These are phyloP conservation scores for Erethizon dorsatum DNA, from an alignment of 2,797 vertebrate species.

Conservation along the genomic window DNA sequence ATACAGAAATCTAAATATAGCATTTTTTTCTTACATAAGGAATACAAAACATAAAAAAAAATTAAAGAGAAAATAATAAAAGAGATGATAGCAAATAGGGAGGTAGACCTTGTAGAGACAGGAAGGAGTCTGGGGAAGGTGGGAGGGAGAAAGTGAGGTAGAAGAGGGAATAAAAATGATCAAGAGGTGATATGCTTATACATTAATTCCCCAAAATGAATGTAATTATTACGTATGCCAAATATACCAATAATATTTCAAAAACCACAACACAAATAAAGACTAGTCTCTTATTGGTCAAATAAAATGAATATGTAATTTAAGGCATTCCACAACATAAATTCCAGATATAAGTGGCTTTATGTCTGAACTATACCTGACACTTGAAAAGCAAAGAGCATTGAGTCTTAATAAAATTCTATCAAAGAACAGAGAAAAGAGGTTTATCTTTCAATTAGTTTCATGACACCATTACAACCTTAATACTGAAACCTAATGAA, in stretches of 20 bases:
- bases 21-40: background rate
- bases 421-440: background rate
- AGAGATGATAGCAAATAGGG: background rate
- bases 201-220: background rate
- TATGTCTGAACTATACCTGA: background rate
- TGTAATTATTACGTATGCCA: background rate
- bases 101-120: background rate
- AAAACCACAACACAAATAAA: background rate
- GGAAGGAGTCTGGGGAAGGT: background rate
- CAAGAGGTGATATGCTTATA: background rate
- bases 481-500: background rate
- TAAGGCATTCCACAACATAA: background rate
- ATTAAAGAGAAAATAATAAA: background rate
- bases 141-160: background rate
- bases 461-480: background rate
- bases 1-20: background rate
- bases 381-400: background rate
- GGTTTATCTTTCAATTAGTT: background rate
- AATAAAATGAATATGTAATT: background rate
- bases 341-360: background rate
- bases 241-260: background rate
- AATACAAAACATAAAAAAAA: background rate
- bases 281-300: background rate
- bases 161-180: background rate
- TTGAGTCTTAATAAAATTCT: background rate